phyloP scores from a whole-genome alignment of 2,113 vertebrate genomes.

The Ammospiza nelsoni region DNA sequence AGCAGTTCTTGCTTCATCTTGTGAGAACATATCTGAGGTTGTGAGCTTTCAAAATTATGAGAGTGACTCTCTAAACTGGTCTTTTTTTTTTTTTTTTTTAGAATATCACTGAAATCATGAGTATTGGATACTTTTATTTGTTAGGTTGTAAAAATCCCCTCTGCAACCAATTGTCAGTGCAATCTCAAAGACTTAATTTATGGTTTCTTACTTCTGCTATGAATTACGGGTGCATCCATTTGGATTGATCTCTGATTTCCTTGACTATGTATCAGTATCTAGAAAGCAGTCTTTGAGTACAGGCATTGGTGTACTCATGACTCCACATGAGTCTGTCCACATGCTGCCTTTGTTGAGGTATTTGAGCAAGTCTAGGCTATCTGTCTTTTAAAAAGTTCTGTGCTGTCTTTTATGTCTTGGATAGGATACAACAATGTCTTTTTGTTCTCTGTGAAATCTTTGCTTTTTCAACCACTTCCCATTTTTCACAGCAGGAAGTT shows the following conservation, averaged over 20 bases:
- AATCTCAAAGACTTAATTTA: background rate
- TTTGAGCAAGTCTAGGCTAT: background rate
- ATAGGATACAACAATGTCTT: background rate
- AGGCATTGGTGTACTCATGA: background rate
- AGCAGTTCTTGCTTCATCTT: background rate
- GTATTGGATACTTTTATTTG: background rate
- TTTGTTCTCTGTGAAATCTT: background rate
- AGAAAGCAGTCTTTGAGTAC: background rate
- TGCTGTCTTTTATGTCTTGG: background rate
- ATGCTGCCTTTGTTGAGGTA: background rate
- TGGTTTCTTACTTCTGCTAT: background rate
- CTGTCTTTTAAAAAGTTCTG: background rate
- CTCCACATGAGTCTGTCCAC: accelerated
- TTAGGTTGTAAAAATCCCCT: background rate
- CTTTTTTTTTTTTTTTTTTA: background rate
- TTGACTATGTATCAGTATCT: background rate
- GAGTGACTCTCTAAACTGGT: background rate
- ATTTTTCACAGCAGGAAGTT: background rate
- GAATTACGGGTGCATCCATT: accelerated
- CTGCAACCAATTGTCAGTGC: background rate
- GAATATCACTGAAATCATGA: background rate
- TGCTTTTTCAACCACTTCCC: background rate
- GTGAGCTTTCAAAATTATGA: background rate
- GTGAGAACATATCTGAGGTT: background rate
- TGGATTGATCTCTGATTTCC: background rate